These are phyloP conservation scores for Papilio glaucus DNA, from an alignment of 1,140 invertebrate genomes.

Conservation along the genomic window DNA sequence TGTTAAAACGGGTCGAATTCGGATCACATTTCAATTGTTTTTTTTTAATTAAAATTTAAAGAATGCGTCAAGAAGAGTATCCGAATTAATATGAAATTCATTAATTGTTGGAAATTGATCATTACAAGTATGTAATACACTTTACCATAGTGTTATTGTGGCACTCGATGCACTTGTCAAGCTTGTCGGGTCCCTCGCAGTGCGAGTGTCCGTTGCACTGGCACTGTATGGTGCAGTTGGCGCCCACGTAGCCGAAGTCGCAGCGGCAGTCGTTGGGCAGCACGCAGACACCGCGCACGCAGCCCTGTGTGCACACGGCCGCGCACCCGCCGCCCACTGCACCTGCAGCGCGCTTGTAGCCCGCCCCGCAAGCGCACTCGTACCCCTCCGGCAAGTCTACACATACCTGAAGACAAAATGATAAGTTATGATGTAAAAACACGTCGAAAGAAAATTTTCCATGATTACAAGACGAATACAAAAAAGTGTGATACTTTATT, in stretches of 20 bases:
- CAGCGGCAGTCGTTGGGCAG: conserved; percentile 94
- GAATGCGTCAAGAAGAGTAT: too few species aligned
- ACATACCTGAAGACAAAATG: conserved; percentile 81
- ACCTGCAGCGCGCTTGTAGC: conserved; percentile 88
- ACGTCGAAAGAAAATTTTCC: too few species aligned
- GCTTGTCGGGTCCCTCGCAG: conserved; percentile 92
- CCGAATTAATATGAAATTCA: too few species aligned
- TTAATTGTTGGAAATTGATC: too few species aligned
- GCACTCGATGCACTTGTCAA: conserved; percentile 93
- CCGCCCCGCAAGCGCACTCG: conserved; percentile 92
- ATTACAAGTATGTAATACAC: conserved; percentile 1
- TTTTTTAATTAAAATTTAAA: too few species aligned
- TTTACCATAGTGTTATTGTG: conserved; percentile 95
- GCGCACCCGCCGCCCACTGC: conserved; percentile 88
- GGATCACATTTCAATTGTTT: too few species aligned
- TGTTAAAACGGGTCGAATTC: too few species aligned
- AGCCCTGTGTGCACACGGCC: conserved; percentile 94
- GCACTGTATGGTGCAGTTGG: conserved; percentile 96
- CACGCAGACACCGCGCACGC: conserved; percentile 93
- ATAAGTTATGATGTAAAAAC: neutral
- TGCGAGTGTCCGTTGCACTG: conserved; percentile 97
- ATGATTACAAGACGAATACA: too few species aligned
- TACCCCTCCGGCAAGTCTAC: conserved; percentile 89
- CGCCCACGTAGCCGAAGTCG: conserved; percentile 97
- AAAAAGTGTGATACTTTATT: neutral